Conservation (phyloP, 2,113 vertebrate genomes). For the Sebastes fasciatus region DNA sequence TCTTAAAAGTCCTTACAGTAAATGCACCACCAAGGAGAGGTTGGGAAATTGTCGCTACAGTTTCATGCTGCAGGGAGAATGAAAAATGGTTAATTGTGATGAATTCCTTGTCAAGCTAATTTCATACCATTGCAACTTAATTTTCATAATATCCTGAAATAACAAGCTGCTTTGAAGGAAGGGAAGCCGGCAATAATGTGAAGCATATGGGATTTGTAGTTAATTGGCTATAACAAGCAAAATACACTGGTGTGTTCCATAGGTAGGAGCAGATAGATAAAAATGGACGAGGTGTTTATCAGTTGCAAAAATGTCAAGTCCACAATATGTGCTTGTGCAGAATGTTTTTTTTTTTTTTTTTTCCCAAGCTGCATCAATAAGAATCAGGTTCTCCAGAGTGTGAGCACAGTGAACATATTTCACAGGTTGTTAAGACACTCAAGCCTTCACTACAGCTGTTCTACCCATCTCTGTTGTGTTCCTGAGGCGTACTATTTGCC, state of each 20-base stretch:
- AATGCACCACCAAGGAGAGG: neutral
- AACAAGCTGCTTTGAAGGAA: neutral
- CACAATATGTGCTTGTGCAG: neutral
- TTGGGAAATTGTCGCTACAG: neutral
- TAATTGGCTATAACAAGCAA: neutral
- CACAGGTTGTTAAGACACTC: neutral
- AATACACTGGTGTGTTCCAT: neutral
- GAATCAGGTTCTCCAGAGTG: neutral
- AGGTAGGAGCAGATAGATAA: neutral
- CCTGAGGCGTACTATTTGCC: neutral
- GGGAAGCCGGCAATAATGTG: neutral
- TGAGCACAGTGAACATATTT: neutral
- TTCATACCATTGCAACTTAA: too few relatives aligned
- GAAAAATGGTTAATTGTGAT: neutral
- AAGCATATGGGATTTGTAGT: constrained; percentile 1
- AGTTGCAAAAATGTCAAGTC: neutral
- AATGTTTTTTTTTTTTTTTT: neutral
- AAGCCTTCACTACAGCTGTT: neutral
- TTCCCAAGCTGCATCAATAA: neutral
- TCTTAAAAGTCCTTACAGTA: neutral
- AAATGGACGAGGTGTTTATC: neutral
- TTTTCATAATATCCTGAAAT: neutral
- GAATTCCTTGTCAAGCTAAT: neutral
- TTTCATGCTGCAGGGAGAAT: neutral
- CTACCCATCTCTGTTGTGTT: neutral